phyloP scores from a whole-genome alignment of 2,113 vertebrate species.

The Eira barbara region DNA sequence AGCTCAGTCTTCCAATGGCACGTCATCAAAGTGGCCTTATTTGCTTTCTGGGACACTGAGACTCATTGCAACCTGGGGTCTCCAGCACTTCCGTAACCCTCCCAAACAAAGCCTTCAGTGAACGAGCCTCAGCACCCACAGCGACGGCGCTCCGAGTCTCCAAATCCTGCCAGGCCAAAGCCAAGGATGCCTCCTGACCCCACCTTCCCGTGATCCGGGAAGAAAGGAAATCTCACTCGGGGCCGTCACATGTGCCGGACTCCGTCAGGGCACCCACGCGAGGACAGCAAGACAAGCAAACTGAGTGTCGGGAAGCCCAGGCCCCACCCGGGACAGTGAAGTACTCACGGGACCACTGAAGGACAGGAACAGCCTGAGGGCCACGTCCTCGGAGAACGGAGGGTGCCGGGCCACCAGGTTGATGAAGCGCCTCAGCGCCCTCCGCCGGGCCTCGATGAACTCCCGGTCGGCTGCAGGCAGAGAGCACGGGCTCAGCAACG shows the following conservation, averaged over 20 bases:
- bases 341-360: slow-evolving; percentile 93
- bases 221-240: background rate
- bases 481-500: fast-evolving
- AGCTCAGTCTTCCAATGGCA: background rate
- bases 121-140: background rate
- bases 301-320: background rate
- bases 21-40: fast-evolving
- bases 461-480: slow-evolving; percentile 88
- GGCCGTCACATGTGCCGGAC: background rate
- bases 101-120: background rate
- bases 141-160: fast-evolving
- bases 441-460: slow-evolving; percentile 94
- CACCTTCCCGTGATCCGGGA: fast-evolving
- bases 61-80: background rate
- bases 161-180: background rate
- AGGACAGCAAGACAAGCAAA: background rate
- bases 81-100: fast-evolving
- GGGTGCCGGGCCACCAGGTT: slow-evolving; percentile 96
- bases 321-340: too few relatives aligned
- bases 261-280: background rate
- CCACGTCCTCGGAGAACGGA: slow-evolving; percentile 92
- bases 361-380: slow-evolving; percentile 93
- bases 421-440: slow-evolving; percentile 92
- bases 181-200: background rate
- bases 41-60: background rate